Conservation (phyloP, 2,797 vertebrate genomes). For the Danio albolineatus region DNA sequence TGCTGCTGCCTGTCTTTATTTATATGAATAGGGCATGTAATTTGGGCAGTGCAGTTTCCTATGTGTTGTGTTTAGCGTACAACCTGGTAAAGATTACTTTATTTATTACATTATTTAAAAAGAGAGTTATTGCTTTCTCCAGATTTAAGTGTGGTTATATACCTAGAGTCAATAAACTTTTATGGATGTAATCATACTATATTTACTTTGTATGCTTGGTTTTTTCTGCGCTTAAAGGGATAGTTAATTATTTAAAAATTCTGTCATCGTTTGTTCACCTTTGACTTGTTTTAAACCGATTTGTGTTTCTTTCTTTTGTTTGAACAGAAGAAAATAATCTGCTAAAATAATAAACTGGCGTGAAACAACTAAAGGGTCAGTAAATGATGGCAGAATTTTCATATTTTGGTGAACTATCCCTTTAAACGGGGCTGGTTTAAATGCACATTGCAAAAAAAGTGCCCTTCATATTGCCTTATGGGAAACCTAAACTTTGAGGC, state of each 20-base stretch:
- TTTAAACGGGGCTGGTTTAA: background rate
- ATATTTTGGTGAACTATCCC: too few species aligned
- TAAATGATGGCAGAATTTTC: too few species aligned
- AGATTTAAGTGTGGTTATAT: conserved; percentile 53
- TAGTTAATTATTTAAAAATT: too few species aligned
- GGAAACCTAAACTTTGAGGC: background rate
- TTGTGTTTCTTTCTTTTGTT: too few species aligned
- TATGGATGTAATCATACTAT: conserved; percentile 44
- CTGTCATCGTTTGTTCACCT: too few species aligned
- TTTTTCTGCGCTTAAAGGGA: background rate
- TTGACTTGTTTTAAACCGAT: too few species aligned
- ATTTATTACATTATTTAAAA: conserved; percentile 60
- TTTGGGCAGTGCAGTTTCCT: conserved; percentile 52
- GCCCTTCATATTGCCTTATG: background rate
- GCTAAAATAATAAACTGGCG: too few species aligned
- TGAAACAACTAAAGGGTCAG: too few species aligned
- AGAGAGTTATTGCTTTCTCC: conserved; percentile 46
- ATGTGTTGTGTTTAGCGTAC: conserved; percentile 50
- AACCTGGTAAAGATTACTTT: conserved; percentile 51
- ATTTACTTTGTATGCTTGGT: background rate
- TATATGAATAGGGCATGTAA: conserved; percentile 54
- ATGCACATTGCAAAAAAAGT: conserved; percentile 12
- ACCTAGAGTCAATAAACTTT: conserved; percentile 63
- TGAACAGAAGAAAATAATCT: too few species aligned
- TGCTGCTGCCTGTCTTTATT: conserved; percentile 50